Percentiles rank a stretch among this genome's conserved stretches.
These are phyloP conservation scores for Solenopsis invicta DNA, from an alignment of 1,140 invertebrate genomes.

Conservation along the genomic window DNA sequence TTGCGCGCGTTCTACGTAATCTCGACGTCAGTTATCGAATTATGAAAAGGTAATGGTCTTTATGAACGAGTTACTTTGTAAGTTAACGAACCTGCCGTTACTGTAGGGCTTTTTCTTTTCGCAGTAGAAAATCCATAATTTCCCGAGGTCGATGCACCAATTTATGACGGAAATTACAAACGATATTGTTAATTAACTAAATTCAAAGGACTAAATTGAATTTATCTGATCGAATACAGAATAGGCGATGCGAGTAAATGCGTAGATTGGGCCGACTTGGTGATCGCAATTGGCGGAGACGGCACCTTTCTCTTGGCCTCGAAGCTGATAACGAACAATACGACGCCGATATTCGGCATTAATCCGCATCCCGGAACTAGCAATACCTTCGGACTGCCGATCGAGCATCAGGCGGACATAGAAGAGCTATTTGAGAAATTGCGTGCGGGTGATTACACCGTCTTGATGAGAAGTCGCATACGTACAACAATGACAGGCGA, in stretches of 20 bases:
- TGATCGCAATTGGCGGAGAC: constrained; percentile 98
- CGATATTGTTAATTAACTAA: constrained; percentile 27
- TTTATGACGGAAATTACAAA: not conserved
- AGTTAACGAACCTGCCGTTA: constrained; percentile 45
- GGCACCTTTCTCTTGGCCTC: constrained; percentile 98
- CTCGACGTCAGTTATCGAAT: constrained; percentile 64
- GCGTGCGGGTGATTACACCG: constrained; percentile 91
- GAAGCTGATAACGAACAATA: constrained; percentile 90
- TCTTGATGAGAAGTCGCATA: constrained; percentile 91
- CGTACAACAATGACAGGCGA: constrained; percentile 93
- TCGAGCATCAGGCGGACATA: constrained; percentile 89
- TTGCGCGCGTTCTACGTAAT: constrained; percentile 56
- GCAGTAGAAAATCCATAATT: constrained; percentile 11
- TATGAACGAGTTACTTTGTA: constrained; percentile 32
- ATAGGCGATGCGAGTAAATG: constrained; percentile 28
- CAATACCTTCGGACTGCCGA: constrained; percentile 95
- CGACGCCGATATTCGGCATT: constrained; percentile 96
- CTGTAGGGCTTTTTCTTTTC: constrained; percentile 1
- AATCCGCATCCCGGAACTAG: constrained; percentile 97
- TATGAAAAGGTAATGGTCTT: constrained; percentile 67
- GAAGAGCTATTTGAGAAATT: constrained; percentile 90
- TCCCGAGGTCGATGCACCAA: not conserved
- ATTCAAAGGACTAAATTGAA: not conserved
- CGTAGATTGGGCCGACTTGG: constrained; percentile 95
- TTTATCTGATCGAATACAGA: constrained; percentile 26